Base-by-base conservation (phyloP, 2,113 vertebrate genomes). In the Cyprinodon variegatus region DNA sequence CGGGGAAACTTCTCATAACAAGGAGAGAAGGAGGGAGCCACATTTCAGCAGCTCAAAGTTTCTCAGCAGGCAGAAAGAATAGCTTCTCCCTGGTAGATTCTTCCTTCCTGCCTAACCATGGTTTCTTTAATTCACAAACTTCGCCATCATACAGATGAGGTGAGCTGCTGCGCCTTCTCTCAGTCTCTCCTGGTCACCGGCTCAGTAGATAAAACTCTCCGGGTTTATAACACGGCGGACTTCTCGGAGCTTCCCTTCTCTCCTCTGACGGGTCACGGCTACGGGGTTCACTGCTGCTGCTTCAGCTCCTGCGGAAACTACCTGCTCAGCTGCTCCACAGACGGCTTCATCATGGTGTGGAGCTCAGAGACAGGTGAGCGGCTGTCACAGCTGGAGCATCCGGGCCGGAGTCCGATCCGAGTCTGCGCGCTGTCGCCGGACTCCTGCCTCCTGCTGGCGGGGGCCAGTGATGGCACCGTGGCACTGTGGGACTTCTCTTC, bases 271-370 rank as follows among this genome's bases (percentile, higher is more conserved):
- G 94, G 94, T 0, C 96, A 97, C 57, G 78, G 90, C 0, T 98
- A 96, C 0, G 94, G 94, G 1, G 96, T 97, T 9, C 97, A 96
- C 90, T 95, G 96, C 87, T 96, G 96, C 92, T 93, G 95, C 86
- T 97, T 98, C 90, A 96, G 95, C 3, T 79, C 90, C 0, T 95
- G 94, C 3, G 95, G 96, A 1, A 69, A 79, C 0, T 0, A 87
- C 82, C 81, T 97, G 83, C 93, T 96, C 38, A 96, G 96, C 0
- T 97, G 96, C 83, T 97, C 96, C 10, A 96, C 96, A 3, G 96
- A 98, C 11, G 95, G 95, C 4, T 92, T 89, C 0, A 78, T 90
- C 0, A 38, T 92, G 2, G 66, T 95, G 0, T 97, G 96, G 96
- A 91, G 89, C 48, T 3, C 85, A 4, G 61, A 67, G 0, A 87